A percentile compares a stretch with the other conserved stretches of the same genome.
phyloP scores from a whole-genome alignment of 2,113 vertebrate genomes.

The Anguilla japonica region DNA sequence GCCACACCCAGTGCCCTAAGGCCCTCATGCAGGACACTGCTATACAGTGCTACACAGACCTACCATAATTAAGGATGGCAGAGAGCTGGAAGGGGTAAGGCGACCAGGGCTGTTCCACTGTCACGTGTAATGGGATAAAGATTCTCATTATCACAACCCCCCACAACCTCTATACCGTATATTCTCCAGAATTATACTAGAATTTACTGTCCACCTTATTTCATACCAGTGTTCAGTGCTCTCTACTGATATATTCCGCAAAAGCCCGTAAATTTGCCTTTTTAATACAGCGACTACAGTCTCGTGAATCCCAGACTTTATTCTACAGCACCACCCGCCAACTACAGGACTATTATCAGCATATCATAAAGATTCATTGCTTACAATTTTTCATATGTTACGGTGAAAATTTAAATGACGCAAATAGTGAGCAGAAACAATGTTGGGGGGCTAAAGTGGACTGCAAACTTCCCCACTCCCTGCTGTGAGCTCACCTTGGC shows the following conservation, averaged over 20 bases:
- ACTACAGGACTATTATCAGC: background rate
- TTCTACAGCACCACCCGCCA: background rate
- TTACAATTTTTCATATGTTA: background rate
- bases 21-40: background rate
- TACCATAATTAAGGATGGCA: constrained; percentile 2
- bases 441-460: background rate
- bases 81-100: background rate
- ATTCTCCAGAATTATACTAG: background rate
- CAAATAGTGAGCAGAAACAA: background rate
- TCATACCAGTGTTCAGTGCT: background rate
- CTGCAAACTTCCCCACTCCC: background rate
- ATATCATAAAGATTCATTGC: background rate
- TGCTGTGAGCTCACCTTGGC: constrained; percentile 21
- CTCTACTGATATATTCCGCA: background rate
- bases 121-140: background rate
- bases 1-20: background rate
- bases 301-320: too few species aligned
- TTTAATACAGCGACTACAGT: too few species aligned
- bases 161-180: background rate
- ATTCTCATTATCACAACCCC: background rate
- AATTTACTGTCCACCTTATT: background rate
- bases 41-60: background rate
- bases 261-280: too few species aligned
- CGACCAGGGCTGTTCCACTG: background rate
- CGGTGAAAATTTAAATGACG: background rate